These are phyloP conservation scores for Salvelinus namaycush DNA, from an alignment of 2,113 vertebrate species.

Conservation along the genomic window DNA sequence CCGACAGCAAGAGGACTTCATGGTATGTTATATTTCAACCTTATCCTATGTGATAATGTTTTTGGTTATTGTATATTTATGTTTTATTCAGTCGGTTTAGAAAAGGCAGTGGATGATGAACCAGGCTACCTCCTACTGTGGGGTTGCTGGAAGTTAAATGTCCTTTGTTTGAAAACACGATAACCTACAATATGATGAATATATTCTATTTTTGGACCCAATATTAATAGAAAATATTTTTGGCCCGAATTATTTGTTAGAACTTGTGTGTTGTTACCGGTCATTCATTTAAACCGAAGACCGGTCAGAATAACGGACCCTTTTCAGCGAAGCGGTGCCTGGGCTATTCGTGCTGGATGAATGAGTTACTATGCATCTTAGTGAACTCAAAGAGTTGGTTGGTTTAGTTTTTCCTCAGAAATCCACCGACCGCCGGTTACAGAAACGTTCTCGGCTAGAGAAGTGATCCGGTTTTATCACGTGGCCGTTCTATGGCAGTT, in stretches of 20 bases:
- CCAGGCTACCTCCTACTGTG: background rate
- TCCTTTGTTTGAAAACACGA: background rate
- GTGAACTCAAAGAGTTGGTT: slow-evolving; percentile 36
- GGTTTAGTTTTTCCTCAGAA: slow-evolving; percentile 15
- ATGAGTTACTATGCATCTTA: slow-evolving; percentile 62
- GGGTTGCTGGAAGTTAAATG: background rate
- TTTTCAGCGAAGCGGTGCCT: slow-evolving; percentile 59
- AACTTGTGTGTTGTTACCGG: slow-evolving; percentile 47
- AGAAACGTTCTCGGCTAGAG: background rate
- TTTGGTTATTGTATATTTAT: background rate
- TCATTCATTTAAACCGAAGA: slow-evolving; percentile 41
- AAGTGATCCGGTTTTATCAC: no score
- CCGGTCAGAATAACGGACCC: slow-evolving; percentile 62
- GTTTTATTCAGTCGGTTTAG: background rate
- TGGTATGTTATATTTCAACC: slow-evolving; percentile 44
- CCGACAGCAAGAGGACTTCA: slow-evolving; percentile 38
- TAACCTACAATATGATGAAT: background rate
- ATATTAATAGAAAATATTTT: background rate
- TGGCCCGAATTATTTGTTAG: slow-evolving; percentile 32
- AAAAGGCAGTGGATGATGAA: background rate
- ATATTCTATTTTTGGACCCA: background rate
- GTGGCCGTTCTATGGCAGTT: background rate
- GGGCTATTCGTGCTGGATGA: slow-evolving; percentile 51
- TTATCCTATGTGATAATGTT: background rate
- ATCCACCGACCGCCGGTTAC: background rate